Evolutionary conservation across 2,113 vertebrate genomes (phyloP), one percentile per base, ranked within the genome.

Genomic region (Crotalus tigris): DNA sequence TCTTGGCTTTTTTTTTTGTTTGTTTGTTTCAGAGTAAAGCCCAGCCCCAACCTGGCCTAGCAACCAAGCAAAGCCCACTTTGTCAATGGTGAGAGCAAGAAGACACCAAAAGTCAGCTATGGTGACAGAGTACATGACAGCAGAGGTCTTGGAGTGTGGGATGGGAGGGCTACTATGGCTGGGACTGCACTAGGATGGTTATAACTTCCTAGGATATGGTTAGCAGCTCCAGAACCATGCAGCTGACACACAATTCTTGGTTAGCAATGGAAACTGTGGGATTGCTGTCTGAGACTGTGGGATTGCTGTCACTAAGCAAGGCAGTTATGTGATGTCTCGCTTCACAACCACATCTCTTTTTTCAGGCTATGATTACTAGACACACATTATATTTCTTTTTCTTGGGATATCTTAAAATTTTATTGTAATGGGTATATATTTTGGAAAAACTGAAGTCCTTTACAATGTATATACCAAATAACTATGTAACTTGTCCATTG

Each of bases 401-500:
- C 59, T 29, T 61, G 23, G 24, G 26, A 61, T 61, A 61, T 61
- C 23, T 61, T 61, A 61, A 61, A 61, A 61, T 61, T 9, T 61
- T 61, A 61, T 61, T 61, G 58, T 26, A 61, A 24, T 23, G 58
- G 2, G 7, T 19, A 24, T 24, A 3, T 61, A 61, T 24, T 61
- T 61, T 61, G 8, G 58, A 61, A 61, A 24, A 61, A 26, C 49
- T 26, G 0, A 61, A 26, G 24, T 61, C 23, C 58, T 61, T 61
- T 26, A 21, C 57, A 24, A 23, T 24, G 58, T 61, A 61, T 92
- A 29, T 0, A 0, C 81, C 75, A 92, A 90, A 7, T 90, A 46
- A 39, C 17, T 64, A 23, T 46, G 51, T 92, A 94, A 87, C 33
- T 92, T 89, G 49, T 94, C 44, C 44, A 64, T 94, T 95, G 95